Evolutionary conservation across 92 coral and sea anemone genomes (phyloP), one percentile per base, ranked within the genome.

Genomic region (Palythoa grandis): DNA sequence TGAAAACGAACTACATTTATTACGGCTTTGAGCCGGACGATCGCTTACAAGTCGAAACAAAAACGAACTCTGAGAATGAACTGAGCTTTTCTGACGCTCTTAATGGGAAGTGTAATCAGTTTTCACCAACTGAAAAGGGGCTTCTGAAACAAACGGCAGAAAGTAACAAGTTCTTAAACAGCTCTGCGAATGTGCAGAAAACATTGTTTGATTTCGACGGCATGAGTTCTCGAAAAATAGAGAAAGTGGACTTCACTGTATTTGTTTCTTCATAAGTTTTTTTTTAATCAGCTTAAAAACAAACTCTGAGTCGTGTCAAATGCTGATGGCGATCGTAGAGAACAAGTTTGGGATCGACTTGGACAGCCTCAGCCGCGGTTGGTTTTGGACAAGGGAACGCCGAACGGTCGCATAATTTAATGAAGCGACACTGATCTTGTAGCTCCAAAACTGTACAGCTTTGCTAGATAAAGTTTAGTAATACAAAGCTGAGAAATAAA

Each of bases 1-100:
- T 79, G 73, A 80, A 80, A 68, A 67, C 85, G 70, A 80, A 80
- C 85, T 80, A 80, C 74, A 20, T 80, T 53, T 80, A 80, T 48
- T 48, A 80, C 14, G 85, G 85, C 63, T 80, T 47, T 48, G 85
- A 80, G 69, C 69, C 69, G 35, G 85, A 67, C 39, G 58, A 43
- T 63, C 85, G 74, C 60, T 80, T 80, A 35, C 24, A n/a, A 17
- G 69, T 39, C 69, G 70, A 78, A 43, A 19, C 43, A 35, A 48
- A 78, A 24, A 61, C 73, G 25, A 67, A 80, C 60, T 80, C 60
- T 10, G 74, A 47, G 58, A 68, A 80, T 38, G 74, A 40, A 23
- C 63, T 15, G 58, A 65, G 23, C 38, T 80, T 23, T 48, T 80
- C 85, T 19, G 85, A 63, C 53, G 60, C 72, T 66, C 47, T n/a